Evolutionary conservation across 2,797 vertebrate genomes (phyloP).

Genomic region (Hydrophis major): DNA sequence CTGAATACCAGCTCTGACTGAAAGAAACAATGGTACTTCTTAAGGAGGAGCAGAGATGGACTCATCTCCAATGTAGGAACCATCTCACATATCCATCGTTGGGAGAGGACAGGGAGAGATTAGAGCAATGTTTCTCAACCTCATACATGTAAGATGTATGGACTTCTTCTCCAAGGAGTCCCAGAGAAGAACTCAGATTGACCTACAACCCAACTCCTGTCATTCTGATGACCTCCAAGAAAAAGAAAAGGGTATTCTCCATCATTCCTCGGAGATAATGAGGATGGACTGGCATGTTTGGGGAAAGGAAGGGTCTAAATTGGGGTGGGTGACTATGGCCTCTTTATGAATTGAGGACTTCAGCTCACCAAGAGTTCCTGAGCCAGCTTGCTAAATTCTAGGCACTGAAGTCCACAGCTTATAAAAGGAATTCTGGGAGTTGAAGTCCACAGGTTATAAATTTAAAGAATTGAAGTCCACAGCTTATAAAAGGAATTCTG

Average conservation of each 20-base stretch:
- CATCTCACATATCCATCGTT: background rate
- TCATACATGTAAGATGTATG: too few species aligned
- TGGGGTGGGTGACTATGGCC: too few species aligned
- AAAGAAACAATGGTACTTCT: background rate
- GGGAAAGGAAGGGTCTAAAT: background rate
- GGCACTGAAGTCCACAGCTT: too few species aligned
- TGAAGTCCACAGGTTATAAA: too few species aligned
- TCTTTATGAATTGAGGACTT: too few species aligned
- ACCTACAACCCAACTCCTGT: background rate
- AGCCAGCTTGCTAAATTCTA: too few species aligned
- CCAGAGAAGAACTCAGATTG: background rate
- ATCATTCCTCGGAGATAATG: background rate
- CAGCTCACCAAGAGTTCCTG: too few species aligned
- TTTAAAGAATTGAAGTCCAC: too few species aligned
- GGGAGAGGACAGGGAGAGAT: background rate
- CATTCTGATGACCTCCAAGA: background rate
- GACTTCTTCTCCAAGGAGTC: too few species aligned
- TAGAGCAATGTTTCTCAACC: background rate
- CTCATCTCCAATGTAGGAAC: background rate
- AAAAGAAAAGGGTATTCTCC: background rate
- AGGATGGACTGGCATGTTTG: background rate
- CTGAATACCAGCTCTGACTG: too few species aligned
- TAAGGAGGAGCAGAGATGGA: background rate
- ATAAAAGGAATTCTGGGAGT: too few species aligned
- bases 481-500: background rate